A percentile compares a stretch with the other conserved stretches of the same genome.
phyloP scores from a whole-genome alignment of 2,797 vertebrate genomes.

The Argya squamiceps region DNA sequence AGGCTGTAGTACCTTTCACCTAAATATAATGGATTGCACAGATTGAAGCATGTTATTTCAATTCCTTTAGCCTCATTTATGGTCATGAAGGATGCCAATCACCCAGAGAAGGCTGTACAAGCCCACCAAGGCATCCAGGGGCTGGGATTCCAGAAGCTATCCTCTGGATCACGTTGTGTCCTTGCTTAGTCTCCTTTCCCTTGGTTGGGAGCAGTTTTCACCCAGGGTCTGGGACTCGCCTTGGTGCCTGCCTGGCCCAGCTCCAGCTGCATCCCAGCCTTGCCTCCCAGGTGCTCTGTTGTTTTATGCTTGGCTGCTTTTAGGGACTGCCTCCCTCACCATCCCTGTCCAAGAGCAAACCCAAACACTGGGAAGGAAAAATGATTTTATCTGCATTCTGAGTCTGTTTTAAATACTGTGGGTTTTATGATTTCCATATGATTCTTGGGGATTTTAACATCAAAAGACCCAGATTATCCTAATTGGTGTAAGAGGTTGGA shows the following conservation, averaged over 20 bases:
- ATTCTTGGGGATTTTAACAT: conserved; percentile 53
- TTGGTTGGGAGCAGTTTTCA: neutral
- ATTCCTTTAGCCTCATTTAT: neutral
- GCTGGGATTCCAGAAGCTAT: neutral
- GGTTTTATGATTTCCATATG: conserved; percentile 64
- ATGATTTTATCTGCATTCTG: conserved; percentile 35
- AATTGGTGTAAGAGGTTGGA: conserved; percentile 54
- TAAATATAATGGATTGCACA: neutral
- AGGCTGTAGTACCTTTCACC: neutral
- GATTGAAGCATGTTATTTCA: neutral
- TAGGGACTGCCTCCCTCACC: neutral
- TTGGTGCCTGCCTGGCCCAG: neutral
- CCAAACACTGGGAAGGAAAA: neutral
- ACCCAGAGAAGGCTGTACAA: neutral
- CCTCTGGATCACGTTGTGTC: fast-evolving
- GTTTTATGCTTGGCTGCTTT: neutral
- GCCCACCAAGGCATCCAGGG: neutral
- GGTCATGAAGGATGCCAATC: neutral
- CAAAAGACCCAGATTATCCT: conserved; percentile 58
- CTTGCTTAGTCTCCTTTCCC: neutral
- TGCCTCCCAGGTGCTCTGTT: neutral
- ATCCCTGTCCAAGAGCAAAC: neutral
- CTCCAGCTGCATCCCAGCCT: neutral
- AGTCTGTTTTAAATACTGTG: conserved; percentile 48
- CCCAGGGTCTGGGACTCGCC: neutral